Base-by-base conservation (phyloP, 2,797 vertebrate species). In the Sarcoramphus papa region DNA sequence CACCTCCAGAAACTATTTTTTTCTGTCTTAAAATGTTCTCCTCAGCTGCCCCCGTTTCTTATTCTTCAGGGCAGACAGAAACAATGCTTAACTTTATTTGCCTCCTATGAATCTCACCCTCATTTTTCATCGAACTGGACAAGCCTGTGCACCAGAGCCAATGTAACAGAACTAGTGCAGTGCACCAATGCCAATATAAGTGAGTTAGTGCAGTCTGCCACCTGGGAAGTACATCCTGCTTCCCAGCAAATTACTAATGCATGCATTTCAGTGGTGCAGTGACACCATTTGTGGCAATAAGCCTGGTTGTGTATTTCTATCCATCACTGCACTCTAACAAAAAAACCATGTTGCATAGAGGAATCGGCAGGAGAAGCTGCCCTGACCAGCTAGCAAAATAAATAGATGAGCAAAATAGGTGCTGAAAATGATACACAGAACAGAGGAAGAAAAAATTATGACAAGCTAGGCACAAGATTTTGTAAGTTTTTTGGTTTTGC, bases 301-400 rank as follows among this genome's bases (percentile, higher is more conserved):
- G 9, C 19, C 43, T 70, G 31, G 10, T 10, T 77, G 15, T 63
- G 7, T 21, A 40, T 40, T 62, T 43, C 37, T n/a, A 7, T 37
- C 33, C 48, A 37, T 25, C 24, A 43, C 4, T 31, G 8, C 9
- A 17, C 5, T 40, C 31, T 9, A 76, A 50, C 13, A 65, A 45
- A 90, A 78, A 64, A 7, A 0, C 3, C 3, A 5, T 53, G 14
- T 27, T 45, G 23, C 13, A 22, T 0, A 19, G 2, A 33, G 14
- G 31, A 80, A 14, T 25, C 0, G 3, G 3, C 28, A 87, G 19
- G 10, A 85, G 19, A 62, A 62, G 24, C 14, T 78, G 35, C 15
- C 53, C 12, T 76, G 24, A n/a, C 6, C 24, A 75, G 9, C 10
- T 43, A 78, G 27, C 14, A 72, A 60, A 43, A 86, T 25, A 88